Evolutionary conservation across 2,888 invertebrate species (phyloP).

Genomic region (Eurois occulta): DNA sequence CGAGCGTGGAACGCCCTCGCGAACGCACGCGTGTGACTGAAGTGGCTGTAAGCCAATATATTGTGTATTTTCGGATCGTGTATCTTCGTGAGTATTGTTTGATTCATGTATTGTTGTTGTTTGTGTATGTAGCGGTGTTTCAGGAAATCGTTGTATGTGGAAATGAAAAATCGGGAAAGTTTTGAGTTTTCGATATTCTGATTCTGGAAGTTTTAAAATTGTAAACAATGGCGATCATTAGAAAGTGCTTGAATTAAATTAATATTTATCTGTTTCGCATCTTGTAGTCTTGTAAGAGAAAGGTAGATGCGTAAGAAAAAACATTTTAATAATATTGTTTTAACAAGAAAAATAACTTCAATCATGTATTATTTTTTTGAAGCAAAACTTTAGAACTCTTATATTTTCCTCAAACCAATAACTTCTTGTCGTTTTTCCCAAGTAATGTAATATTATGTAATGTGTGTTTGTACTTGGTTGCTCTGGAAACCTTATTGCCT

Average conservation of each 20-base stretch:
- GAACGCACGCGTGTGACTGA: slow-evolving; percentile 40
- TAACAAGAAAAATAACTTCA: neutral
- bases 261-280: neutral
- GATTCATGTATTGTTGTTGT: slow-evolving; percentile 51
- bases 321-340: neutral
- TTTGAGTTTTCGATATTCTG: neutral
- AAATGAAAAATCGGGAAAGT: neutral
- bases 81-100: slow-evolving; percentile 54
- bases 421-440: neutral
- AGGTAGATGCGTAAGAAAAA: neutral
- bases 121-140: slow-evolving; percentile 18
- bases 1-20: slow-evolving; percentile 1
- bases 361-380: neutral
- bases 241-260: neutral
- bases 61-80: slow-evolving; percentile 60
- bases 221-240: neutral
- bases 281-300: neutral
- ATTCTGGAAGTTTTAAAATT: neutral
- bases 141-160: neutral
- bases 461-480: neutral
- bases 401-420: too few relatives aligned
- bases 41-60: slow-evolving; percentile 62
- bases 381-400: neutral
- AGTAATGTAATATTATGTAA: neutral
- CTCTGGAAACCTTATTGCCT: slow-evolving; percentile 2